A percentile compares a stretch with the other conserved stretches of the same genome.
These are phyloP conservation scores for Delichon dasypus DNA, from an alignment of 2,797 vertebrate genomes.

Conservation along the genomic window DNA sequence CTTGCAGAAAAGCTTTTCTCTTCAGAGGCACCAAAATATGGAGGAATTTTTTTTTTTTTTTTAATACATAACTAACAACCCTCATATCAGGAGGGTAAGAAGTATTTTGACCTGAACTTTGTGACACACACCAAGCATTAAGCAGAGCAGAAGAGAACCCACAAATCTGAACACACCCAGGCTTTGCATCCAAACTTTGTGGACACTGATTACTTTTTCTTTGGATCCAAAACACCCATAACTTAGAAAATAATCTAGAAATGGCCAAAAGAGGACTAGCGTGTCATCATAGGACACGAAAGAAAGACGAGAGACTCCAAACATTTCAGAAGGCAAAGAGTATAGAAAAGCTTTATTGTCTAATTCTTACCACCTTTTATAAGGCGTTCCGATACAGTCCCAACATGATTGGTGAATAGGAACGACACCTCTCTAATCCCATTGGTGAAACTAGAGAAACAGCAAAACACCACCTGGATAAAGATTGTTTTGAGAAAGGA, in stretches of 20 bases:
- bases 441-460: too few relatives aligned
- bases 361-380: too few relatives aligned
- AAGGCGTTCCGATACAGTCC: too few relatives aligned
- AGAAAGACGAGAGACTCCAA: too few relatives aligned
- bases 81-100: neutral
- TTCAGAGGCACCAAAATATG: neutral
- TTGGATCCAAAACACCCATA: neutral
- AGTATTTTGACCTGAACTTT: neutral
- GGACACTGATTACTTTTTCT: neutral
- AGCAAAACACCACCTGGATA: too few relatives aligned
- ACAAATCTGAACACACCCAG: neutral
- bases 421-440: too few relatives aligned
- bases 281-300: too few relatives aligned
- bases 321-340: too few relatives aligned
- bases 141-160: neutral
- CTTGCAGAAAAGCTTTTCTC: neutral
- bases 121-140: neutral
- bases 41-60: neutral
- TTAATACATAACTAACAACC: neutral
- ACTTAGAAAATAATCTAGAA: neutral
- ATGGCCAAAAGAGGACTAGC: neutral
- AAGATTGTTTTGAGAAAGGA: too few relatives aligned
- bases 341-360: too few relatives aligned
- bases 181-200: neutral
- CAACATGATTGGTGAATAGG: too few relatives aligned